Evolutionary conservation across 2,797 vertebrate species (phyloP), one percentile per base, ranked within the genome.

Genomic region (Calcarius lapponicus): DNA sequence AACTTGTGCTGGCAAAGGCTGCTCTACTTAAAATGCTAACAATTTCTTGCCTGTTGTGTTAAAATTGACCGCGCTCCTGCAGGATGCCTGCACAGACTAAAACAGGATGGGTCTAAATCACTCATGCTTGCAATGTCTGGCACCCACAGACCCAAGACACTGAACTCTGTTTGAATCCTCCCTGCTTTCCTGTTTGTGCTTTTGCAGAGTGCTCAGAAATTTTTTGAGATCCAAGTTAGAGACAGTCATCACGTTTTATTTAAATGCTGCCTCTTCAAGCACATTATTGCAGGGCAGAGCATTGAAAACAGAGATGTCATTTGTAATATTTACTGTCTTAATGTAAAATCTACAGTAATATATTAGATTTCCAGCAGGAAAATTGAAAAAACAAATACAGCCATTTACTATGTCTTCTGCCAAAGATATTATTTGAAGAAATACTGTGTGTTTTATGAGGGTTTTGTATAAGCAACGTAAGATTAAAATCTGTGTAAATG

Each of bases 11-110:
- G 90, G 88, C 86, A 93, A 26, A 43, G 60, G 48, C 26, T 71
- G 28, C 28, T 60, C 67, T 93, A 1, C 72, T 94, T 85, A 88
- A 94, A 96, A 94, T 65, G 53, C 73, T 70, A 50, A 78, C 58
- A 83, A 45, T 86, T 90, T 83, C 76, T 92, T 90, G 79, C 65
- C 60, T 84, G 53, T 94, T 90, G 56, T 67, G 56, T 92, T 92
- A 61, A 86, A 90, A 88, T 58, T 88, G 71, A 78, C 86, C 69
- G 57, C 12, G 1, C 34, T 90, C 25, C 62, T 25, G 25, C 8
- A 4, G 57, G 57, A 60, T 38, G 58, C 36, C 36, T 58, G 42
- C 61, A 22, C 28, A 54, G 88, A n/a, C 76, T 88, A 38, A 90
- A 80, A 80, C 62, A 84, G 45, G 45, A 51, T 57, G 60, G 31